These are phyloP conservation scores for Numenius arquata DNA, from an alignment of 2,113 vertebrate genomes.

Conservation along the genomic window DNA sequence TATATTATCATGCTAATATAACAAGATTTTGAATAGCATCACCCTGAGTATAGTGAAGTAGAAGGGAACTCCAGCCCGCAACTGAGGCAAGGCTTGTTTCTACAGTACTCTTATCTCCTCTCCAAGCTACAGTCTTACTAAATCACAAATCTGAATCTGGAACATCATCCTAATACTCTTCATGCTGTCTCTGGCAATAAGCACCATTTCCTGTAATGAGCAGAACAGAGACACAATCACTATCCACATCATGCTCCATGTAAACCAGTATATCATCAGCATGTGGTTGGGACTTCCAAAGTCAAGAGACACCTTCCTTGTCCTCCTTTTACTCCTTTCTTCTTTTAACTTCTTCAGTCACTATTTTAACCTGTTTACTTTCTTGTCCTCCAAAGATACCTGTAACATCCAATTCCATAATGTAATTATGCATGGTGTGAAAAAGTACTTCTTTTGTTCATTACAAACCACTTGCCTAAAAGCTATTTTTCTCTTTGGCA, in stretches of 20 bases:
- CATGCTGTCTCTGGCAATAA: background rate
- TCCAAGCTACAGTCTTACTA: background rate
- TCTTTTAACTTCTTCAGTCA: background rate
- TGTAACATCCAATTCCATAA: background rate
- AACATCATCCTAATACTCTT: background rate
- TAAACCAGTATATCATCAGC: background rate
- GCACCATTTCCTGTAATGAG: background rate
- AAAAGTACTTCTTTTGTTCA: background rate
- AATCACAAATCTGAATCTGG: background rate
- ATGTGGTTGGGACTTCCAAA: background rate
- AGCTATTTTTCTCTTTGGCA: background rate
- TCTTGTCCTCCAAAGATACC: background rate
- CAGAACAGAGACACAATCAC: background rate
- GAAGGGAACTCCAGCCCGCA: background rate
- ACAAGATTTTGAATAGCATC: background rate
- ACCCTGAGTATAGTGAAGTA: background rate
- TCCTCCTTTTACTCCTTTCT: background rate
- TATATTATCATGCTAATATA: no score
- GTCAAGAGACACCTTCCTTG: background rate
- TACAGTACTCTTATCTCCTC: background rate
- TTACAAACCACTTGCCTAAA: background rate
- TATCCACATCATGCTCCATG: background rate
- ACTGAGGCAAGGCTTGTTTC: background rate
- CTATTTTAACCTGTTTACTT: background rate
- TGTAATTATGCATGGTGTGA: background rate